phyloP scores from a whole-genome alignment of 1,140 invertebrate genomes.

The Ladona fulva region DNA sequence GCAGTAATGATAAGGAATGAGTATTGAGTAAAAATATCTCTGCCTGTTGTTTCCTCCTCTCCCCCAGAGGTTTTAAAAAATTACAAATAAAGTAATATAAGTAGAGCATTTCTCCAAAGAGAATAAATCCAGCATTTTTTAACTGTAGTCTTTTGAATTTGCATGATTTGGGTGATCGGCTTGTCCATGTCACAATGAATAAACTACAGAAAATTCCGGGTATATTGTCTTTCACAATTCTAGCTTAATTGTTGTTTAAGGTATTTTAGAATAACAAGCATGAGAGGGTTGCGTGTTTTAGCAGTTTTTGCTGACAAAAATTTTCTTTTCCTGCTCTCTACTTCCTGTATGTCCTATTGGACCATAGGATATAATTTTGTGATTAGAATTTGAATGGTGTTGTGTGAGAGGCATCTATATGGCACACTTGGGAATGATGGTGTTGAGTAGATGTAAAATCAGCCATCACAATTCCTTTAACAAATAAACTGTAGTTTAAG shows the following conservation, averaged over 20 bases:
- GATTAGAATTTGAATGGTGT: neutral
- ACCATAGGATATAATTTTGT: neutral
- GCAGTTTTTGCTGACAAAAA: neutral
- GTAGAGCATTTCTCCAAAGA: too few relatives aligned
- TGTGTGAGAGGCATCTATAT: neutral
- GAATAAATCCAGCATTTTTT: neutral
- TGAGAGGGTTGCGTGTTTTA: neutral
- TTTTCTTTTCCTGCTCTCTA: conserved; percentile 5
- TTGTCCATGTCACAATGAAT: neutral
- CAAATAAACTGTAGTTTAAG: neutral
- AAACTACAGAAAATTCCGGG: conserved; percentile 1
- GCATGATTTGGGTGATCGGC: neutral
- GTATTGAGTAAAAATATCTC: neutral
- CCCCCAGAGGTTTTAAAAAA: neutral
- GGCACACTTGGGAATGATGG: neutral
- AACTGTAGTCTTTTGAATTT: neutral
- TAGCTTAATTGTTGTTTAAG: conserved; percentile 10
- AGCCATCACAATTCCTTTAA: neutral
- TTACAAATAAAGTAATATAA: too few relatives aligned
- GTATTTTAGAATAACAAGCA: neutral
- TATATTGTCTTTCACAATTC: neutral
- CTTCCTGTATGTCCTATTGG: neutral
- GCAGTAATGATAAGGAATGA: neutral
- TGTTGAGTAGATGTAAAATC: neutral
- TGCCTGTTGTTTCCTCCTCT: neutral